Percentiles rank a stretch among this genome's conserved stretches.
Conservation (phyloP, 2,113 vertebrate genomes). For the Festucalex cinctus region DNA sequence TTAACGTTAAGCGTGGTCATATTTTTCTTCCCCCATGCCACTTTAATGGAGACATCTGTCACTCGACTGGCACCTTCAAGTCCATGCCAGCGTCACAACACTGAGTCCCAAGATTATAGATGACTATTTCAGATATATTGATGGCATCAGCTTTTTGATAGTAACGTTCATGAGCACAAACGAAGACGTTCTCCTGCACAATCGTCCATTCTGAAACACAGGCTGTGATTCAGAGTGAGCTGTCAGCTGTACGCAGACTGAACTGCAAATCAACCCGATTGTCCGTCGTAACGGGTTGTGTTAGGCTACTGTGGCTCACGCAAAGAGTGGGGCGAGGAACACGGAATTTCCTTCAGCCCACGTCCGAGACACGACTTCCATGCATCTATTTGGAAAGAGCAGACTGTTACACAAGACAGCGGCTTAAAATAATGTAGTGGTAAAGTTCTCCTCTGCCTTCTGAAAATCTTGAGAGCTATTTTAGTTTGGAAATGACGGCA, state of each 20-base stretch:
- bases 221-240: slow-evolving; percentile 44
- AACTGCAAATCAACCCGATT: slow-evolving; percentile 31
- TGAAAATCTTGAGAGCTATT: background rate
- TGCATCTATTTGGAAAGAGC: background rate
- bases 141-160: slow-evolving; percentile 18
- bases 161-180: slow-evolving; percentile 15
- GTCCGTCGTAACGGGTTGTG: background rate
- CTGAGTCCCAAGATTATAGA: slow-evolving; percentile 14
- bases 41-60: slow-evolving; percentile 62
- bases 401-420: background rate
- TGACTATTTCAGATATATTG: slow-evolving; percentile 16
- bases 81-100: slow-evolving; percentile 17
- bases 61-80: slow-evolving; percentile 42
- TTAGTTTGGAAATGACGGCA: background rate
- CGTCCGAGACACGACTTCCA: background rate
- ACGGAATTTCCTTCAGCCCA: background rate
- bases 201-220: slow-evolving; percentile 15
- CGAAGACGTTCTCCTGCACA: slow-evolving; percentile 32
- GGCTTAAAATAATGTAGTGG: background rate
- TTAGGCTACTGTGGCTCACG: background rate
- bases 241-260: slow-evolving; percentile 25
- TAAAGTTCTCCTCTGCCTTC: background rate
- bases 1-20: slow-evolving; percentile 54
- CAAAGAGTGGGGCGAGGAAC: background rate
- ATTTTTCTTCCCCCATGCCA: slow-evolving; percentile 57